phyloP scores from a whole-genome alignment of 53 echinoderm and acorn worm species.

The Paracentrotus lividus region DNA sequence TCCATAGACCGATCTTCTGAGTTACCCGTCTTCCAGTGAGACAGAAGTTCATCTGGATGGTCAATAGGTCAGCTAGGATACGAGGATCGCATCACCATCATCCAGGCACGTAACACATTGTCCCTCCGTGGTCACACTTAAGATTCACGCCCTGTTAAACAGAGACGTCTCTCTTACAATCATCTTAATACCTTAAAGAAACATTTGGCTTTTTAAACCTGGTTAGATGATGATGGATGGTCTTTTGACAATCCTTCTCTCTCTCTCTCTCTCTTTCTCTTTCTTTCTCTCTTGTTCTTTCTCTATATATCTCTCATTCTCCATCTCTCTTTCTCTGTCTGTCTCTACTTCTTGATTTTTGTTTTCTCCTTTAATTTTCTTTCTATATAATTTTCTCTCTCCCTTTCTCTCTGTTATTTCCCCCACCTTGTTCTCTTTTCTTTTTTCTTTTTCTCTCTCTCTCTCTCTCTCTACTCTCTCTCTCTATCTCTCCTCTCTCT shows the following conservation, averaged over 20 bases:
- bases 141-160: conserved; percentile 4
- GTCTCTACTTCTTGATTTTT: not conserved
- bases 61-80: not conserved
- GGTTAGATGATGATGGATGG: not conserved
- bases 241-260: not conserved
- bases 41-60: conserved; percentile 19
- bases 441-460: not conserved
- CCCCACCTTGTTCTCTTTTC: not conserved
- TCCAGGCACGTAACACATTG: not conserved
- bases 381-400: not conserved
- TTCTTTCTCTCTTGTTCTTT: not conserved
- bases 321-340: not conserved
- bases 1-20: too few relatives aligned
- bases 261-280: not conserved
- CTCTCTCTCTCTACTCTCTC: not conserved
- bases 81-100: conserved; percentile 1
- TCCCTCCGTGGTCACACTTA: too few relatives aligned
- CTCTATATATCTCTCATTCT: not conserved
- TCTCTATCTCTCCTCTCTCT: not conserved
- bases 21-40: not conserved
- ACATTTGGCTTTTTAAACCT: conserved; percentile 22
- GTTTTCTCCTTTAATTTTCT: not conserved
- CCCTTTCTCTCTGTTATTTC: not conserved
- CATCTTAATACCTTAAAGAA: conserved; percentile 27
- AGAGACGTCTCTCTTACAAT: conserved; percentile 26